Evolutionary conservation across 2,888 invertebrate species (phyloP), one percentile per base, ranked within the genome.

Genomic region (Campoletis raptor): DNA sequence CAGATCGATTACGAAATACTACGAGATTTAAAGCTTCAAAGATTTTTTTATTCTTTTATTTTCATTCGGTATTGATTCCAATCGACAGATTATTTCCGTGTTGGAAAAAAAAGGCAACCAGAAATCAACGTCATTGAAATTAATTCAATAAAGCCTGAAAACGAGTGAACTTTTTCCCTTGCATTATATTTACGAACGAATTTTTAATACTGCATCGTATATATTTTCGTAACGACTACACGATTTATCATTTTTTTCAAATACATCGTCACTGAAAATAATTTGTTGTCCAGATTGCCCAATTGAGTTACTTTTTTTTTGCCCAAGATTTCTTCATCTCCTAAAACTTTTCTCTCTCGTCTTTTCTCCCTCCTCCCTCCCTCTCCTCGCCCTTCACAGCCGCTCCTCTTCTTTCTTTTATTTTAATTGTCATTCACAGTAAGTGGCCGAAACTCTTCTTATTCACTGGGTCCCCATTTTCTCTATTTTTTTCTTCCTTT

Each of bases 1-100:
- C 81, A 64, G 78, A 78, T 77, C 77, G 57, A 85, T 77, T 73
- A 52, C 61, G 61, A 61, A 61, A 61, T 7, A 1, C 21, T 15
- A 61, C 30, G 30, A 30, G 24, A 24, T 61, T 61, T 24, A 2
- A 30, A 30, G 61, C 61, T 61, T 61, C 24, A 30, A 57, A 12
- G 0, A 30, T 15, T 61, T 30, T 61, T 54, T 30, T 57, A n/a
- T 57, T n/a, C 4, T 57, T 57, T 6, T 10, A 15, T 57, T 57
- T 15, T 1, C 3, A 15, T 30, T 30, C 24, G 4, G 24, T 57
- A 57, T 57, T 24, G 30, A 30, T 57, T 12, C 12, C 5, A 15
- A 15, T 61, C 12, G 4, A 30, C 12, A 30, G 5, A 57, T 24
- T 30, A 15, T 30, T 61, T 61, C 61, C 57, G 57, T 24, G 24